Percentiles rank a stretch among this genome's conserved stretches.
phyloP scores from a whole-genome alignment of 2,888 invertebrate genomes.

The Polyommatus iphigenia region DNA sequence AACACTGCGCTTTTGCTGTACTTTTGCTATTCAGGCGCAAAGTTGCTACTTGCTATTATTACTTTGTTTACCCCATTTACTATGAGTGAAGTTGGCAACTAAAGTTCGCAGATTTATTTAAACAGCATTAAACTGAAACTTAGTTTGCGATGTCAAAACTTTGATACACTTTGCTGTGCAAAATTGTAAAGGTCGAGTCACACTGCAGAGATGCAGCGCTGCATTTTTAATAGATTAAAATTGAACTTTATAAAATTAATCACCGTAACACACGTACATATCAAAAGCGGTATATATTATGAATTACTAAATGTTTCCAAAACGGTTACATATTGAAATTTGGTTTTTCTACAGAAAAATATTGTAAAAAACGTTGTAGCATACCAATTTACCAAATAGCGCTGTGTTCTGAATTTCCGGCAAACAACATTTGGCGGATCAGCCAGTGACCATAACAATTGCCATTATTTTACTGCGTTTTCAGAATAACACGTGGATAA shows the following conservation, averaged over 20 bases:
- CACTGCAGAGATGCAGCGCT: not conserved
- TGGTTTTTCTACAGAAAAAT: too few species aligned
- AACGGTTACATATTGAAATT: too few species aligned
- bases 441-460: not conserved
- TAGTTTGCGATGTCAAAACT: not conserved
- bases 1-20: not conserved
- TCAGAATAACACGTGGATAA: not conserved
- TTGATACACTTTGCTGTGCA: not conserved
- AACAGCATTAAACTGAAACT: conserved; percentile 2
- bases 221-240: not conserved
- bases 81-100: conserved; percentile 17
- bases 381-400: too few species aligned
- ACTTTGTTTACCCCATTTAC: conserved; percentile 3
- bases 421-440: not conserved
- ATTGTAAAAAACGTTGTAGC: too few species aligned
- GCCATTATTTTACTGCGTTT: not conserved
- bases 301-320: too few species aligned
- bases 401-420: too few species aligned
- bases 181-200: not conserved
- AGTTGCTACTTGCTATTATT: not conserved
- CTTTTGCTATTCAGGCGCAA: not conserved
- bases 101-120: not conserved
- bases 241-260: too few species aligned
- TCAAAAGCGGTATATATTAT: too few species aligned
- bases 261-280: too few species aligned